A percentile compares a stretch with the other conserved stretches of the same genome.
Conservation (phyloP, 2,113 vertebrate species). For the Galeopterus variegatus region DNA sequence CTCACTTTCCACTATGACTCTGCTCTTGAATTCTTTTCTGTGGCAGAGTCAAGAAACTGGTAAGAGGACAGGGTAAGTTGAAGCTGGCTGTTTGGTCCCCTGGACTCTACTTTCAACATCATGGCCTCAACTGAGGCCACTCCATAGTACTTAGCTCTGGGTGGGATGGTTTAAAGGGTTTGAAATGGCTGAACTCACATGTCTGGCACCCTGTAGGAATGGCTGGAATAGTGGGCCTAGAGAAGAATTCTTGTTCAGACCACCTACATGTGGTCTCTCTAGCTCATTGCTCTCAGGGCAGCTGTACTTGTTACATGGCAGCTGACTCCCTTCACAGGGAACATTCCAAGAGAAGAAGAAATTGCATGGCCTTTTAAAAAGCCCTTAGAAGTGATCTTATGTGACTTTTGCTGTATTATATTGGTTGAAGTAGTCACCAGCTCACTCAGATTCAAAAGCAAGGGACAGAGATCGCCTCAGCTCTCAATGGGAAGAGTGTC, state of each 20-base stretch:
- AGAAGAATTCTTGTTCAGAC: not conserved
- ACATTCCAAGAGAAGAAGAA: not conserved
- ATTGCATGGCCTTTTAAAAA: not conserved
- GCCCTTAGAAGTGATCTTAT: not conserved
- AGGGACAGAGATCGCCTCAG: not conserved
- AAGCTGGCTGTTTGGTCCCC: no score
- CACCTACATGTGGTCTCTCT: not conserved
- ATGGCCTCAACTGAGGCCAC: not conserved
- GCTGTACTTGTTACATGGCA: not conserved
- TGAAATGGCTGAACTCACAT: not conserved
- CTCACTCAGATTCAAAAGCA: not conserved
- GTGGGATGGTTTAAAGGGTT: not conserved
- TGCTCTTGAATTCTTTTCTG: no score
- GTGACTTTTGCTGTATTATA: not conserved
- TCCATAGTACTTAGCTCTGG: not conserved
- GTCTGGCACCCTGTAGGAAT: not conserved
- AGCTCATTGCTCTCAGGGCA: not conserved
- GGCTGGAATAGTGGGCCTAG: not conserved
- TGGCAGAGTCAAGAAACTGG: no score
- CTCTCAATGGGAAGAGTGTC: not conserved
- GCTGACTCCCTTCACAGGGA: not conserved
- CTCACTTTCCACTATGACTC: no score
- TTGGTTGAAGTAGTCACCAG: not conserved
- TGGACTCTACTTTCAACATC: no score
- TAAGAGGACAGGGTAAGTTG: no score